A percentile compares a stretch with the other conserved stretches of the same genome.
Conservation (phyloP, 2,797 vertebrate species). For the Peromyscus attwateri region DNA sequence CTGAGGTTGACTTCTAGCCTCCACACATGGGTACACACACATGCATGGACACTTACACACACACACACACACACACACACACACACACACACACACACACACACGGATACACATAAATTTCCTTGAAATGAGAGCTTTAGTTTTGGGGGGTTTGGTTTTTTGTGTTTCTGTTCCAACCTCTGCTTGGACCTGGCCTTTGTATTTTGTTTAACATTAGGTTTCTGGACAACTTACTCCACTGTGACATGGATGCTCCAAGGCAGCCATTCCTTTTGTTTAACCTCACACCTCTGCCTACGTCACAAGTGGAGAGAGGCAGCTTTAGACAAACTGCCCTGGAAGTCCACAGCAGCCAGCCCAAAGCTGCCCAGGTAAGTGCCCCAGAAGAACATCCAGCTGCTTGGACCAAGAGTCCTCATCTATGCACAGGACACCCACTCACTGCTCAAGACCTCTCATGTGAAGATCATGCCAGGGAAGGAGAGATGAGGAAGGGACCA, state of each 20-base stretch:
- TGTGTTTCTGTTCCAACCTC: neutral
- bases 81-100: too few relatives aligned
- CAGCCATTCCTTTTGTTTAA: neutral
- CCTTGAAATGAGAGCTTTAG: neutral
- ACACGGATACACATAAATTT: neutral
- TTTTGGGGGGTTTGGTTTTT: neutral
- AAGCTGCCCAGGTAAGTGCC: neutral
- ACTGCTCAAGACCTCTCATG: neutral
- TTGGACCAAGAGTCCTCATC: neutral
- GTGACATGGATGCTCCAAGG: neutral
- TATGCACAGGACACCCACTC: neutral
- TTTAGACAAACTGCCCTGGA: neutral
- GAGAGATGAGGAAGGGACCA: neutral
- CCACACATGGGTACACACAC: neutral
- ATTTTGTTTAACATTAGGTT: slow-evolving; percentile 12
- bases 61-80: neutral
- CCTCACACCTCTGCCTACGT: neutral
- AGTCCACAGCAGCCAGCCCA: fast-evolving
- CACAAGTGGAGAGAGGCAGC: neutral
- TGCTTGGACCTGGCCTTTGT: neutral
- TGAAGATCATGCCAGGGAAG: fast-evolving
- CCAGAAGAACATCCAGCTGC: neutral
- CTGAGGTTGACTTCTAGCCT: neutral
- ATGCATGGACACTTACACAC: neutral
- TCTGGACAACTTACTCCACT: neutral